Base-by-base conservation (phyloP, 2,888 invertebrate genomes). In the Euzetes globulus region DNA sequence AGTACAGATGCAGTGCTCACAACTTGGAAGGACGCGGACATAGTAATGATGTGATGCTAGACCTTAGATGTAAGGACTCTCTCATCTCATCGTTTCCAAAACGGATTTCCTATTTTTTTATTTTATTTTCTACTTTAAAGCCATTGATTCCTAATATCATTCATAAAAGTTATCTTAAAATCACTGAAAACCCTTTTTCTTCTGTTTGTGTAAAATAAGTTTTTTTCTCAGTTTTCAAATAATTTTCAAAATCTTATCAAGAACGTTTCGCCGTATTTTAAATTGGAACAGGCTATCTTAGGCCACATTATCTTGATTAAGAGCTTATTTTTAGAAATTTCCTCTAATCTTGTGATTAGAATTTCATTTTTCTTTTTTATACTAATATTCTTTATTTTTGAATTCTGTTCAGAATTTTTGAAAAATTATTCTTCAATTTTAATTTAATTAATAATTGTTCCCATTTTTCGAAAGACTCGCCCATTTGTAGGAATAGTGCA, bases 41-140 rank as follows among this genome's bases (percentile, higher is more conserved):
- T 13, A 68, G 68, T 17, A 75, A 75, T 71, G 73, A 50, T 17
- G 41, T 75, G 15, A 41, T 70, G 25, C 45, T 75, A 6, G 71
- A 75, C 15, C 58, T 75, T 22, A 73, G 50, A 17, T 75, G 75
- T 75, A 37, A 74, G 71, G n/a, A n/a, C n/a, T n/a, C 52, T 1
- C 22, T 9, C 29, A 17, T n/a, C 5, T 11, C 19, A n/a, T 17
- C n/a, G 25, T 29, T 19, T 37, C 41, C 19, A 65, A 65, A 25
- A 19, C 29, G n/a, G 33, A n/a, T 65, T 29, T 65, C 19, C 27
- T 37, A 27, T 37, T 29, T 19, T 65, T 65, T 33, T 41, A 19
- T 15, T 65, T 33, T 19, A 19, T 41, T 37, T 15, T 65, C 65
- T 19, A 19, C 19, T 37, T 19, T 41, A 41, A 41, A 41, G 41